Conservation (phyloP, 2,888 invertebrate species). For the Synergus umbraculus region DNA sequence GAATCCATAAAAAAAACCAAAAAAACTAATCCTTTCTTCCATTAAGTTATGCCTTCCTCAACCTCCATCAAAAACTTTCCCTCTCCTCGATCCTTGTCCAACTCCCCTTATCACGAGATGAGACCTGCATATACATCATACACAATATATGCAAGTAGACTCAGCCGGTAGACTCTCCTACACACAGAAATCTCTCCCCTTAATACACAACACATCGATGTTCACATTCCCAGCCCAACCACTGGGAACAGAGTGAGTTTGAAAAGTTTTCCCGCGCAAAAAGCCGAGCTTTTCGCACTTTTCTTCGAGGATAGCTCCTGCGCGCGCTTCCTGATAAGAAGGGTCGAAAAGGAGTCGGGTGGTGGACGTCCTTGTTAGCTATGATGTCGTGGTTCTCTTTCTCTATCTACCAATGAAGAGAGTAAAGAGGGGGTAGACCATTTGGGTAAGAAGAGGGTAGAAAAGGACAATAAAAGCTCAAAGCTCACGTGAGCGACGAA, state of each 20-base stretch:
- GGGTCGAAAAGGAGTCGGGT: conserved; percentile 26
- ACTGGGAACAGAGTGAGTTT: conserved; percentile 55
- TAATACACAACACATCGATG: neutral
- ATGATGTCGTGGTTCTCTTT: neutral
- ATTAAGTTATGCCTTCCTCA: neutral
- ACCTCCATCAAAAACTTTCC: neutral
- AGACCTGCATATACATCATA: neutral
- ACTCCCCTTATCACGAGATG: neutral
- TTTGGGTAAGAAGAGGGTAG: conserved; percentile 54
- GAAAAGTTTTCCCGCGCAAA: conserved; percentile 70
- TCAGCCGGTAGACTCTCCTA: neutral
- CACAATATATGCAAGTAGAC: neutral
- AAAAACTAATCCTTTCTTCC: neutral
- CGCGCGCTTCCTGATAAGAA: conserved; percentile 26
- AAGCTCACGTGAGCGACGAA: conserved; percentile 3
- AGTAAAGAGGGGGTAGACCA: neutral
- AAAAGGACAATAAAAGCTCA: conserved; percentile 45
- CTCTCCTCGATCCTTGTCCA: neutral
- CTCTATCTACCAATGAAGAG: neutral
- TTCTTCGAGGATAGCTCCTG: conserved; percentile 47
- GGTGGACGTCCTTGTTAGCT: conserved; percentile 26
- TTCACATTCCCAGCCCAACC: conserved; percentile 38
- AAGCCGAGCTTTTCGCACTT: conserved; percentile 68
- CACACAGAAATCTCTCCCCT: neutral
- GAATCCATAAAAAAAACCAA: neutral